Conservation (phyloP, 2,113 vertebrate genomes). For the Haliaeetus leucogaster region DNA sequence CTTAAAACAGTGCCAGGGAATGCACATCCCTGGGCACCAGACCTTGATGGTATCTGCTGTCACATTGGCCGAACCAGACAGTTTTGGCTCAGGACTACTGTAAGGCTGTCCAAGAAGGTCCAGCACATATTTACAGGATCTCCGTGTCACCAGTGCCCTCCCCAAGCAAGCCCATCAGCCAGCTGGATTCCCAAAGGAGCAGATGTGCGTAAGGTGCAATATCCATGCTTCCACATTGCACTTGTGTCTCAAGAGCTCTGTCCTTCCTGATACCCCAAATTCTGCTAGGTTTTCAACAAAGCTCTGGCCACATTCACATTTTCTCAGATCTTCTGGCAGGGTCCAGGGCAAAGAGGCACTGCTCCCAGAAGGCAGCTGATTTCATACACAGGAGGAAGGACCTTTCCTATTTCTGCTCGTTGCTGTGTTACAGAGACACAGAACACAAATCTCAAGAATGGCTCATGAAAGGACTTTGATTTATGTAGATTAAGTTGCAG, state of each 20-base stretch:
- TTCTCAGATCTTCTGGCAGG: not conserved
- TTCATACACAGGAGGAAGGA: fast-evolving
- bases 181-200: not conserved
- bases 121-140: not conserved
- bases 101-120: not conserved
- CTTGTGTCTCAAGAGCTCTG: not conserved
- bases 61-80: not conserved
- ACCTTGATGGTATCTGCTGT: not conserved
- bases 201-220: not conserved
- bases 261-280: not conserved
- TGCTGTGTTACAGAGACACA: not conserved
- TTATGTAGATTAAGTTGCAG: not conserved
- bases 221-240: not conserved
- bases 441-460: not conserved
- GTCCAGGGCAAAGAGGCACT: not conserved
- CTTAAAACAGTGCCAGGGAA: not conserved
- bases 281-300: not conserved
- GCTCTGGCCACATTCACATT: not conserved
- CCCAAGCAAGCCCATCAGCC: not conserved
- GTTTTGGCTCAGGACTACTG: not conserved
- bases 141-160: not conserved
- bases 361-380: not conserved
- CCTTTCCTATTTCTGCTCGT: not conserved
- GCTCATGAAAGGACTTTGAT: not conserved
- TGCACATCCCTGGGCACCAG: not conserved